Percentiles rank a stretch among this genome's conserved stretches.
phyloP scores from a whole-genome alignment of 2,888 invertebrate genomes.

The Melinopterus prodromus region DNA sequence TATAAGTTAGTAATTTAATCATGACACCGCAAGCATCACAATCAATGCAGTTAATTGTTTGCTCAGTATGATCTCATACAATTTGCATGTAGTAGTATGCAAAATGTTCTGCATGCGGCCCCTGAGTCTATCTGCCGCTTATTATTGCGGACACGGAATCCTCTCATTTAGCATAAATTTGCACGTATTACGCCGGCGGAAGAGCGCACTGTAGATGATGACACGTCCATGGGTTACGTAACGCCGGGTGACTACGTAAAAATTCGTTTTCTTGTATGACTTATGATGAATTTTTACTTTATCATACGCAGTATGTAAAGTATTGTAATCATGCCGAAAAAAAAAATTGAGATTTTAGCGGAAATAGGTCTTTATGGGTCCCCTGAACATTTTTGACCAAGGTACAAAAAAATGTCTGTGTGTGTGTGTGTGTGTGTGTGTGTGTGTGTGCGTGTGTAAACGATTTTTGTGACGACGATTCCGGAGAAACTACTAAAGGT shows the following conservation, averaged over 20 bases:
- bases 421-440: too few relatives aligned
- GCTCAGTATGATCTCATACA: neutral
- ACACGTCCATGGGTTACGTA: neutral
- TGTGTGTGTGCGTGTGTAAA: too few relatives aligned
- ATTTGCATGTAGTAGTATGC: conserved; percentile 14
- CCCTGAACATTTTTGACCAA: too few relatives aligned
- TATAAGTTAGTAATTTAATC: conserved; percentile 4
- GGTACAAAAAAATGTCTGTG: too few relatives aligned
- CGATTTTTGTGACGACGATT: too few relatives aligned
- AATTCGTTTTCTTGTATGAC: neutral
- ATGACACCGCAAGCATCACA: neutral
- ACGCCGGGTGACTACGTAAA: neutral
- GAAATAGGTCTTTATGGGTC: too few relatives aligned
- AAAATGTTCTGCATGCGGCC: conserved; percentile 10
- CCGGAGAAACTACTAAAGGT: too few relatives aligned
- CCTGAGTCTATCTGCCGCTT: conserved; percentile 10
- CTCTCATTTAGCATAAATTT: conserved; percentile 26
- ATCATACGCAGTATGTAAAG: too few relatives aligned
- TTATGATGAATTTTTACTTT: too few relatives aligned
- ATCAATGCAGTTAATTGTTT: conserved; percentile 14
- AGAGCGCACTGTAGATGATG: conserved; percentile 4
- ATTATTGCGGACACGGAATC: conserved; percentile 22
- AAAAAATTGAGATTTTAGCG: too few relatives aligned
- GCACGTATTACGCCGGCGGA: conserved; percentile 19
- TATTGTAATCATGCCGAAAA: too few relatives aligned